Evolutionary conservation across 2,888 invertebrate species (phyloP), one percentile per base, ranked within the genome.

Genomic region (Aethes cnicana): DNA sequence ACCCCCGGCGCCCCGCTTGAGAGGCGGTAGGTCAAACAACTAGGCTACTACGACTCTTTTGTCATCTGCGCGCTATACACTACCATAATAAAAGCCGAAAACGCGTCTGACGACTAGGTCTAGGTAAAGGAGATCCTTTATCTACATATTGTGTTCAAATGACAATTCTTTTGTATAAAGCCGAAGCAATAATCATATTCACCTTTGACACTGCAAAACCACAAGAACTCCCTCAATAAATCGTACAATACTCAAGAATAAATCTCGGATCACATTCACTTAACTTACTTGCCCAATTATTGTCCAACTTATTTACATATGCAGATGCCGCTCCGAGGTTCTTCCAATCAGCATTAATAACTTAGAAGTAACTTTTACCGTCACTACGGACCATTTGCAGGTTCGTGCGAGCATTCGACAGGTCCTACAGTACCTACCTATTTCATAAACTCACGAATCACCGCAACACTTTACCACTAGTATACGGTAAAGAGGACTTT

Each of bases 391-490:
- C 59, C 62, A 65, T 59, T 61, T 63, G 54, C 64, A 60, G 58
- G 67, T 69, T 73, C 78, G 77, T 78, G 76, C 70, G 58, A 67
- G 59, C 63, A 68, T 63, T 68, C 66, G 68, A 72, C 74, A 72
- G 72, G 70, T 72, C 69, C 64, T 65, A 58, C 54, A 54, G 54
- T 64, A 72, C 62, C 64, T 64, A 67, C 70, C 70, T 72, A 73
- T 77, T 77, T 74, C 80, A 75, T 74, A 77, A 78, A 58, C 64
- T 69, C 71, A 72, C 73, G 68, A 62, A 64, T 63, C 64, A 61
- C 21, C 30, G 33, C 37, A 21, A 12, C 36, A 26, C 25, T 12
- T 11, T 35, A n/a, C 6, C 1, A 6, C 26, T 4, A 2, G 6
- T 3, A 9, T 35, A 26, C 42, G 9, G 32, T 1, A 54, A 55